Conservation (phyloP, 2,888 invertebrate species). For the Drosophila vallismaia region DNA sequence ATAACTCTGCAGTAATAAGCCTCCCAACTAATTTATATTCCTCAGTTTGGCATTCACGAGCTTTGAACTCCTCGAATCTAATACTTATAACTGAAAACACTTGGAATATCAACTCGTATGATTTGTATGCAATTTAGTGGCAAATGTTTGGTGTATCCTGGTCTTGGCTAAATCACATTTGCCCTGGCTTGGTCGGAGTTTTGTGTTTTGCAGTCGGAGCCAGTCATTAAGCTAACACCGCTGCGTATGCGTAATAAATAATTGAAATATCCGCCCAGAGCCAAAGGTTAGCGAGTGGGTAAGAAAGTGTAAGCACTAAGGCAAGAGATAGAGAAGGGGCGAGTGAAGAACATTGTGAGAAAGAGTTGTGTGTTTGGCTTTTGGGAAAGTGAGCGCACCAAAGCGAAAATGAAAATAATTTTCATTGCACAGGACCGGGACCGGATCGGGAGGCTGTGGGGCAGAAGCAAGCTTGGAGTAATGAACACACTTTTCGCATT, state of each 20-base stretch:
- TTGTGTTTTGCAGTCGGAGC: constrained; percentile 42
- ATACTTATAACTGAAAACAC: constrained; percentile 8
- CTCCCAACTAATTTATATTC: neutral
- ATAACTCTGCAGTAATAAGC: neutral
- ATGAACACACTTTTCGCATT: constrained; percentile 79
- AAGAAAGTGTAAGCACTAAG: constrained; percentile 6
- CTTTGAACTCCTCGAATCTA: neutral
- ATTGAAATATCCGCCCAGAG: constrained; percentile 64
- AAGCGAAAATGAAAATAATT: constrained; percentile 76
- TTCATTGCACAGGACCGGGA: constrained; percentile 55
- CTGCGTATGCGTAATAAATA: constrained; percentile 71
- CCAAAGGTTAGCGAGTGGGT: constrained; percentile 51
- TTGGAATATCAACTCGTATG: constrained; percentile 22
- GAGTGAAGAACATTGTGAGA: constrained; percentile 26
- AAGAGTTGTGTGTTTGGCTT: constrained; percentile 55
- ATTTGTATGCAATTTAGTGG: constrained; percentile 43
- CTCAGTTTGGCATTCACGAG: neutral
- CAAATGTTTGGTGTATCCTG: constrained; percentile 31
- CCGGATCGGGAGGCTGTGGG: constrained; percentile 9
- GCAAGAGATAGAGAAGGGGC: neutral
- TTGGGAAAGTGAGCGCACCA: constrained; percentile 75
- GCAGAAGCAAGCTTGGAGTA: constrained; percentile 43
- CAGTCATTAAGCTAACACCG: constrained; percentile 65
- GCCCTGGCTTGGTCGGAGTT: constrained; percentile 26
- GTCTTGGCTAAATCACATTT: constrained; percentile 34